Evolutionary conservation across 2,113 vertebrate species (phyloP).

Genomic region (Typhlomys cinereus): DNA sequence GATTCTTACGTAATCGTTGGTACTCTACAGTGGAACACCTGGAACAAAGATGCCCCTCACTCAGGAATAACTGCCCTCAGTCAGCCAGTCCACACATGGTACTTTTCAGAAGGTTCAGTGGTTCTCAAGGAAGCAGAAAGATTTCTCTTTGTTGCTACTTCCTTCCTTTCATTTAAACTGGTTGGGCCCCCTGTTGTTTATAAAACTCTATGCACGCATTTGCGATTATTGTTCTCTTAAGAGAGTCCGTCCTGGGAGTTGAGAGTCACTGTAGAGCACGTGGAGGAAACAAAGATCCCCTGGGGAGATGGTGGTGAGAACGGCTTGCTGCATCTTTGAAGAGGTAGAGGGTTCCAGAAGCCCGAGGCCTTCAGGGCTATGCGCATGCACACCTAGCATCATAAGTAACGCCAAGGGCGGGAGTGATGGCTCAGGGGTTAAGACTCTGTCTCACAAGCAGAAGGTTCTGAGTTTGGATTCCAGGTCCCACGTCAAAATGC

Average conservation of each 20-base stretch:
- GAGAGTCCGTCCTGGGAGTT: slow-evolving; percentile 18
- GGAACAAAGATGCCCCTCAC: neutral
- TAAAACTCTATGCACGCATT: neutral
- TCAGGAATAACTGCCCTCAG: neutral
- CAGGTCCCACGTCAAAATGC: too few relatives aligned
- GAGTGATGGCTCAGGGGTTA: too few relatives aligned
- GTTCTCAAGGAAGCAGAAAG: neutral
- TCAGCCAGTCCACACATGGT: neutral
- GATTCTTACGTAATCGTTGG: neutral
- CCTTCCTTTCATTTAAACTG: neutral
- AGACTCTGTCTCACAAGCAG: too few relatives aligned
- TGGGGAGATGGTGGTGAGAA: neutral
- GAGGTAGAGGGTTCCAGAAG: neutral
- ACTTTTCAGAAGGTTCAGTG: neutral
- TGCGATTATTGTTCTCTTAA: neutral
- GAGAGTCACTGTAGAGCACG: neutral
- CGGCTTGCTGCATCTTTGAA: neutral
- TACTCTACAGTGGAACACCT: neutral
- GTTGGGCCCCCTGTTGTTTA: neutral
- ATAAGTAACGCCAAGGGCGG: neutral
- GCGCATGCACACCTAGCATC: neutral
- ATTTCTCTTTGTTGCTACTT: neutral
- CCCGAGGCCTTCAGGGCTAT: neutral
- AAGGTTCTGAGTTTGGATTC: too few relatives aligned
- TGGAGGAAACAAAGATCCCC: neutral